Percentiles rank a stretch among this genome's conserved stretches.
Evolutionary conservation across 1,140 invertebrate genomes (phyloP).

Genomic region (Cotesia vestalis): DNA sequence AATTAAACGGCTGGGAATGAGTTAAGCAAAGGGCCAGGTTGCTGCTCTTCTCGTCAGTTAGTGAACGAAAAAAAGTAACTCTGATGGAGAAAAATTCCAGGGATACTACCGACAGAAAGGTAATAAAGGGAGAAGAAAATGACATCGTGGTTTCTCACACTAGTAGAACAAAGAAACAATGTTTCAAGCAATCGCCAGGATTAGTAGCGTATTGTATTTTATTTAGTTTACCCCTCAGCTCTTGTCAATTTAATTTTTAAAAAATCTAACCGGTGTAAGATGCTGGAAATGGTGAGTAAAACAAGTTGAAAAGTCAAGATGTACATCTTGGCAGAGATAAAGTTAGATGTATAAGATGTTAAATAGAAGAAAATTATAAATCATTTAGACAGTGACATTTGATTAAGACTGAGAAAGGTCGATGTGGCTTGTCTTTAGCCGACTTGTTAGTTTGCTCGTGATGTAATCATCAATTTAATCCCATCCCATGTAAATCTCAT

Average conservation of each 20-base stretch:
- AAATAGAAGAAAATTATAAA: constrained; percentile 29
- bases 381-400: constrained; percentile 34
- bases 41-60: constrained; percentile 24
- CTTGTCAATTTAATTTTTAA: neutral
- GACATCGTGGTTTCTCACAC: constrained; percentile 31
- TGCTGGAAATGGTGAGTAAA: neutral
- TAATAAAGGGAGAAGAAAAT: constrained; percentile 7
- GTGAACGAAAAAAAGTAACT: constrained; percentile 34
- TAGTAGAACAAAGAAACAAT: constrained; percentile 25
- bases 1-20: constrained; percentile 45
- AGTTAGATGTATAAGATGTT: neutral
- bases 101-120: constrained; percentile 32
- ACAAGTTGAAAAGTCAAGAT: neutral
- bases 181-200: constrained; percentile 25
- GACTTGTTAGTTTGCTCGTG: constrained; percentile 6
- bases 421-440: constrained; percentile 9
- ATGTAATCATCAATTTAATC: constrained; percentile 28
- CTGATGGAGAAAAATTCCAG: constrained; percentile 42
- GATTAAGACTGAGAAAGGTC: constrained; percentile 28
- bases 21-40: constrained; percentile 25
- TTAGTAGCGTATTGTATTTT: constrained; percentile 20
- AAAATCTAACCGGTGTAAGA: neutral
- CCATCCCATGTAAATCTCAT: no score
- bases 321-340: neutral
- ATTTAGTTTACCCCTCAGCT: neutral